Conservation (phyloP, 2,797 vertebrate genomes). For the Hydrolagus colliei region DNA sequence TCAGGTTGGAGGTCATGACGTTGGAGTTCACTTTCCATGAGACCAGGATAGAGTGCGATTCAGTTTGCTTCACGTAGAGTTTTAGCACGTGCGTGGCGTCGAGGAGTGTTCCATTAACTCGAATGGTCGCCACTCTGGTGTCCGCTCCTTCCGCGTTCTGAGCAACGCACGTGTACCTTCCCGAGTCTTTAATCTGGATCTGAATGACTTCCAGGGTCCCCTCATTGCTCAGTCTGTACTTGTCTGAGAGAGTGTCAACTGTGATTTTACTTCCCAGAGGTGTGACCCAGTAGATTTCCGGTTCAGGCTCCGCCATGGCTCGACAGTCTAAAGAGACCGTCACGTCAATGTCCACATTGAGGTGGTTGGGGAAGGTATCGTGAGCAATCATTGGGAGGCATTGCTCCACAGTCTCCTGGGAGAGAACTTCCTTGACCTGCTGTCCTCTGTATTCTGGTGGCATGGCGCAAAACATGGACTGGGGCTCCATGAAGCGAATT, state of each 20-base stretch:
- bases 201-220: constrained; percentile 78
- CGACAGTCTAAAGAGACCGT: constrained; percentile 79
- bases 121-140: constrained; percentile 76
- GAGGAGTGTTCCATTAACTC: constrained; percentile 84
- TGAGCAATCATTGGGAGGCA: constrained; percentile 91
- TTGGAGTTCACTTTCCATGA: constrained; percentile 94
- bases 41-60: constrained; percentile 85
- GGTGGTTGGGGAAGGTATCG: constrained; percentile 75
- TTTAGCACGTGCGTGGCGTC: constrained; percentile 84
- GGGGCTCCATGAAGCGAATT: constrained; percentile 91
- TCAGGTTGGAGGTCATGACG: constrained; percentile 84
- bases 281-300: constrained; percentile 95
- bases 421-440: constrained; percentile 75
- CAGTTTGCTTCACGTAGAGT: constrained; percentile 83
- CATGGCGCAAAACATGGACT: constrained; percentile 86
- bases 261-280: constrained; percentile 85
- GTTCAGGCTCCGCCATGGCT: constrained; percentile 88
- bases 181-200: constrained; percentile 81
- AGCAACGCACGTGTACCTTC: constrained; percentile 85
- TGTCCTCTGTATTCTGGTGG: constrained; percentile 76
- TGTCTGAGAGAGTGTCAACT: constrained; percentile 73
- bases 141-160: constrained; percentile 87
- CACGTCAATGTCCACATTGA: constrained; percentile 78
- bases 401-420: constrained; percentile 67
- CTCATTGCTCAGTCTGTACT: constrained; percentile 76